Conservation (phyloP, 2,113 vertebrate genomes). For the Paraplagusia blochii region DNA sequence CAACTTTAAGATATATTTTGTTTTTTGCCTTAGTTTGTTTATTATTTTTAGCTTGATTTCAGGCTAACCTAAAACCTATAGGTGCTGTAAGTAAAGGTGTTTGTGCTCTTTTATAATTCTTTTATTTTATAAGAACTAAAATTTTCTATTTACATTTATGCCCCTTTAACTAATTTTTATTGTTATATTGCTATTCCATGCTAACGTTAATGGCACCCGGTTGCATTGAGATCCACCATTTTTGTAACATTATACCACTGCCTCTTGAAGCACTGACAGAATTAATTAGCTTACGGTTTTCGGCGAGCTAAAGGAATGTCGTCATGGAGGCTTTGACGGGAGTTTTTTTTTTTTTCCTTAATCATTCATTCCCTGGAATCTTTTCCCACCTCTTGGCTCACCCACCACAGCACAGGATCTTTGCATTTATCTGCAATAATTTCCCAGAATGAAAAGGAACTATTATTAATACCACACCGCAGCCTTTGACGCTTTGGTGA, state of each 20-base stretch:
- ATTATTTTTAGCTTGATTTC: too few relatives aligned
- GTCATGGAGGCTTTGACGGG: slow-evolving; percentile 12
- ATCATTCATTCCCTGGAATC: slow-evolving; percentile 15
- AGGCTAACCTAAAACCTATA: too few relatives aligned
- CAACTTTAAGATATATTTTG: too few relatives aligned
- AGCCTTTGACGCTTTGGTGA: slow-evolving; percentile 24
- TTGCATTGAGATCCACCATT: too few relatives aligned
- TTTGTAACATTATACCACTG: slow-evolving; percentile 3
- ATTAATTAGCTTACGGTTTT: slow-evolving; percentile 23
- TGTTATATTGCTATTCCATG: too few relatives aligned
- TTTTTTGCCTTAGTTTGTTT: too few relatives aligned
- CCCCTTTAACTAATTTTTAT: too few relatives aligned
- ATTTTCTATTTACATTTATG: too few relatives aligned
- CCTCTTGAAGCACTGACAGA: slow-evolving; percentile 13
- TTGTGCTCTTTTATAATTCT: too few relatives aligned
- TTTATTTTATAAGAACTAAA: too few relatives aligned
- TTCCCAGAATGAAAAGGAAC: slow-evolving; percentile 15
- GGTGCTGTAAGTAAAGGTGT: too few relatives aligned
- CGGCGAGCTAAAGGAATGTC: slow-evolving; percentile 32
- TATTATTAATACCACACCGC: slow-evolving; percentile 29
- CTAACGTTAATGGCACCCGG: too few relatives aligned
- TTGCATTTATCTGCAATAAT: slow-evolving; percentile 30
- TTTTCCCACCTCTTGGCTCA: slow-evolving; percentile 21
- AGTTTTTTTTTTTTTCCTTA: slow-evolving; percentile 1
- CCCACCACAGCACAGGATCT: slow-evolving; percentile 26